Percentiles rank a stretch among this genome's conserved stretches.
phyloP scores from a whole-genome alignment of 2,888 invertebrate genomes.

The Strigamia crassipes region DNA sequence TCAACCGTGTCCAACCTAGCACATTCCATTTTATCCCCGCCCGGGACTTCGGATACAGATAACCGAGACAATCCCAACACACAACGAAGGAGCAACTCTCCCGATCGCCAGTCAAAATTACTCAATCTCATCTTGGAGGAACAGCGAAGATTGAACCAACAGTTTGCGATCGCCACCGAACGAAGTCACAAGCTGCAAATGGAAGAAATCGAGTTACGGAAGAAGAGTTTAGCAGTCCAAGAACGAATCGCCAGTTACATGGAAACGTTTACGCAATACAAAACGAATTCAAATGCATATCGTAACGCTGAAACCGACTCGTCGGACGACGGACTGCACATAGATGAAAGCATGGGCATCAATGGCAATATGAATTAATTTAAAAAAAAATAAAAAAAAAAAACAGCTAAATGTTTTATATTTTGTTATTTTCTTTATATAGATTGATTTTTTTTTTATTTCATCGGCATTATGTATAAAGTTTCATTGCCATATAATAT shows the following conservation, averaged over 20 bases:
- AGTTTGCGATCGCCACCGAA: neutral
- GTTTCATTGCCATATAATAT: neutral
- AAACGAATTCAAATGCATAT: neutral
- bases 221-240: neutral
- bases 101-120: neutral
- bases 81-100: neutral
- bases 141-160: neutral
- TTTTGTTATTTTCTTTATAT: neutral
- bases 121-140: neutral
- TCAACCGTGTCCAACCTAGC: neutral
- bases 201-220: conserved; percentile 14
- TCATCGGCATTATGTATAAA: conserved; percentile 2
- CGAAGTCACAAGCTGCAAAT: conserved; percentile 7
- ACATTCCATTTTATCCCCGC: neutral
- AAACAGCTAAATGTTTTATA: neutral
- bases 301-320: neutral
- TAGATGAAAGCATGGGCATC: neutral
- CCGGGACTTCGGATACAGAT: neutral
- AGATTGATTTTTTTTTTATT: neutral
- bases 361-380: neutral
- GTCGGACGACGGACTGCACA: conserved; percentile 3
- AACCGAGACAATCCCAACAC: neutral
- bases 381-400: no score
- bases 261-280: neutral
- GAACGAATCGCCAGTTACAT: conserved; percentile 18